Evolutionary conservation across 2,797 vertebrate species (phyloP), one percentile per base, ranked within the genome.

Genomic region (Channallabes apus): DNA sequence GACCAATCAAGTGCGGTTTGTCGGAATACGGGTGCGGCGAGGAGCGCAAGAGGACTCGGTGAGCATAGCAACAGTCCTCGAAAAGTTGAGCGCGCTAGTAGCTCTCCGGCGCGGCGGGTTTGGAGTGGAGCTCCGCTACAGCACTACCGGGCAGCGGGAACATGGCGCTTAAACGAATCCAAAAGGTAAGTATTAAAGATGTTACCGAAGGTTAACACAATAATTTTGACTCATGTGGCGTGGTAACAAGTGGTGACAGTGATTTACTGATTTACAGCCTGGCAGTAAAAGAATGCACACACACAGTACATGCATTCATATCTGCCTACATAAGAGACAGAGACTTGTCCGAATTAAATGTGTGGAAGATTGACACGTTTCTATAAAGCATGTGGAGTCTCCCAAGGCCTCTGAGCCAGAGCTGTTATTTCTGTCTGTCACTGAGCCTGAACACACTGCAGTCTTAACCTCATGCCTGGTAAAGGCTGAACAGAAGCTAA

Each of bases 81-180:
- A 61, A 80, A 80, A 85, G 84, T 85, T 85, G 6, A 85, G 56
- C 67, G 35, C 56, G 54, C 15, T 46, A 27, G 18, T 20, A 22
- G 24, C 22, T 29, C 20, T 82, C 38, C 41, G 56, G 59, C 76
- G 17, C 51, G 18, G 80, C 71, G 35, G 72, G 65, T 71, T 75
- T 41, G 69, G 35, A 84, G 76, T 67, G 82, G 54, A 78, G 78
- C 81, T 73, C 62, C 64, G 77, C 68, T 84, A 80, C 85, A 84
- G 56, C 75, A 69, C 91, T 69, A 67, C 83, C 11, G 90, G 88
- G 87, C 51, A 72, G 79, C 89, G 84, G 72, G 20, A 94, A 91
- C 91, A 96, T 96, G 95, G 95, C 95, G 85, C 90, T 96, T 92
- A 96, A 96, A 91, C 88, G 95, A 93, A 96, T 96, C 82, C 91